These are phyloP conservation scores for Contarinia nasturtii DNA, from an alignment of 1,140 invertebrate genomes.

Conservation along the genomic window DNA sequence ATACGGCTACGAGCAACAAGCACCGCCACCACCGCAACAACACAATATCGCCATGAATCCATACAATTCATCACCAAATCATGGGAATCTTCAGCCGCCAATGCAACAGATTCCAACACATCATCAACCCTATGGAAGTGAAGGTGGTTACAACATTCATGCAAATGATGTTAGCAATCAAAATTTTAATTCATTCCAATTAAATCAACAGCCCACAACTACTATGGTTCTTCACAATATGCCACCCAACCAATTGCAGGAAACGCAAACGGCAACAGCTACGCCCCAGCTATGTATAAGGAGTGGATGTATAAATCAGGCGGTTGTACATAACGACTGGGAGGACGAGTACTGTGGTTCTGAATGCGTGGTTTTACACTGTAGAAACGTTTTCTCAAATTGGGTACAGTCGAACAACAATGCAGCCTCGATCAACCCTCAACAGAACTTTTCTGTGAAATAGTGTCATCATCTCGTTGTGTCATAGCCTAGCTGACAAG, in stretches of 20 bases:
- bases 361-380: conserved; percentile 92
- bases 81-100: background rate
- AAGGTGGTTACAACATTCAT: background rate
- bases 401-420: conserved; percentile 78
- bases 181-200: background rate
- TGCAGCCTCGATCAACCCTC: conserved; percentile 25
- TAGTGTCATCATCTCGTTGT: too few species aligned
- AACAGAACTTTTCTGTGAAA: too few species aligned
- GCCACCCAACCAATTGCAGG: background rate
- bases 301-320: conserved; percentile 76
- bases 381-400: conserved; percentile 78
- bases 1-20: background rate
- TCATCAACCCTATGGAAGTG: too few species aligned
- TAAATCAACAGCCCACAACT: background rate
- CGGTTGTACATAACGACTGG: conserved; percentile 84
- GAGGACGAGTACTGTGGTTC: conserved; percentile 95
- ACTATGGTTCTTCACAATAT: background rate
- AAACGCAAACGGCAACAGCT: conserved; percentile 1
- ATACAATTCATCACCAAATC: background rate
- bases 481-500: too few species aligned
- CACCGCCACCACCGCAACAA: background rate
- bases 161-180: background rate
- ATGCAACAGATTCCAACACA: background rate
- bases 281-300: conserved; percentile 52
- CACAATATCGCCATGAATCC: background rate